Conservation (phyloP, 2,797 vertebrate genomes). For the Luscinia luscinia region DNA sequence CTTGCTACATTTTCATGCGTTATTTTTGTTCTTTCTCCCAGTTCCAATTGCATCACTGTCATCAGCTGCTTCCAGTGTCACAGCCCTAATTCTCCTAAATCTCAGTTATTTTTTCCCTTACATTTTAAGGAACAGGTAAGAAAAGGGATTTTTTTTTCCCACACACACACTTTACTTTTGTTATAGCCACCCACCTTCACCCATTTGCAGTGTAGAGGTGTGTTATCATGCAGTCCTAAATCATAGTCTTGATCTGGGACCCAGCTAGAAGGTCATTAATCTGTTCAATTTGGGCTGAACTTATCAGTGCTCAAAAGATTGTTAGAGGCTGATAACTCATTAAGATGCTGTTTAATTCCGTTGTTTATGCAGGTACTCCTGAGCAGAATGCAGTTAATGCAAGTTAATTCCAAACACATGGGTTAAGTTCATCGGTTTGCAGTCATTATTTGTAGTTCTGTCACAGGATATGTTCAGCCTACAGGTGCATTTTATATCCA, state of each 20-base stretch:
- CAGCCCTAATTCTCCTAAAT: background rate
- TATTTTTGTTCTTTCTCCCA: background rate
- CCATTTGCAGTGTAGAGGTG: background rate
- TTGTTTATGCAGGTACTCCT: background rate
- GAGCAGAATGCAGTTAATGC: background rate
- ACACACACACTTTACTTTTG: background rate
- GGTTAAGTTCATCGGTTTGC: background rate
- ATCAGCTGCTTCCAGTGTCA: background rate
- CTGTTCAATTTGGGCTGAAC: background rate
- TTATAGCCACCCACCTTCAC: no score
- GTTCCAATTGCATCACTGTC: background rate
- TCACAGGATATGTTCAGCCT: background rate
- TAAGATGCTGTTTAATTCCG: background rate
- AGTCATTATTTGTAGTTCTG: background rate
- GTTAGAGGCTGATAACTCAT: background rate
- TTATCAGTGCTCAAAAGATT: background rate
- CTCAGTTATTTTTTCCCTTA: background rate
- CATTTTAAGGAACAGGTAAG: background rate
- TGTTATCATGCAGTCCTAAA: background rate
- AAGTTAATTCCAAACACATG: background rate
- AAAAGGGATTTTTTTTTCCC: background rate
- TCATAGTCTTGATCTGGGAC: background rate
- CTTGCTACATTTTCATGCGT: background rate
- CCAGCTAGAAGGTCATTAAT: background rate
- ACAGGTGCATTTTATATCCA: background rate